These are phyloP conservation scores for Microcebus tavaratra DNA, from an alignment of 2,113 vertebrate genomes.

Conservation along the genomic window DNA sequence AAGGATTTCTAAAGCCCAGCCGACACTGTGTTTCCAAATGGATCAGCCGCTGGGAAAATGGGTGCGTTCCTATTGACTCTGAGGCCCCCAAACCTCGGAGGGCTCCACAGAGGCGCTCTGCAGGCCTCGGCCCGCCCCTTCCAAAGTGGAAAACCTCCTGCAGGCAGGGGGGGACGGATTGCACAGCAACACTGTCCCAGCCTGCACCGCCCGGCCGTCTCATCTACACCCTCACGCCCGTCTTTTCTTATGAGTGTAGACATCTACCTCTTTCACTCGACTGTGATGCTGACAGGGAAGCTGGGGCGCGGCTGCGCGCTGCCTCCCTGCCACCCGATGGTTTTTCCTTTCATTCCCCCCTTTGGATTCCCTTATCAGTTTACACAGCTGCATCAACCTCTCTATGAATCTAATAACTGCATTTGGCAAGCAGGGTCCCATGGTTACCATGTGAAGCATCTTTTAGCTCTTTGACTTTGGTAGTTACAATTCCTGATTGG, in stretches of 20 bases:
- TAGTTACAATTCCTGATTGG: no score
- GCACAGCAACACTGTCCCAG: neutral
- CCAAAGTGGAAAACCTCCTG: neutral
- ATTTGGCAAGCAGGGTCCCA: no score
- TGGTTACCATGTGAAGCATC: no score
- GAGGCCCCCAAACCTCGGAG: neutral
- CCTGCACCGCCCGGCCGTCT: neutral
- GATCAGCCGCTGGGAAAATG: neutral
- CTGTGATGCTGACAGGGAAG: no score
- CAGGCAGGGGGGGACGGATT: accelerated
- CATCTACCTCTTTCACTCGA: neutral
- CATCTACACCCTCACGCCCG: neutral
- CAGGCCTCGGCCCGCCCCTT: neutral
- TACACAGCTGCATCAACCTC: no score
- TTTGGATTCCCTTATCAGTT: no score
- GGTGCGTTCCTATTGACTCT: neutral
- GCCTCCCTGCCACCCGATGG: no score
- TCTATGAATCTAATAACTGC: no score
- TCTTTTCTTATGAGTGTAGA: neutral
- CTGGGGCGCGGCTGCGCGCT: no score
- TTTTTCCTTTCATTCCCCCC: no score
- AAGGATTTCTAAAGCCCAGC: neutral
- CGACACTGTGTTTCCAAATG: neutral
- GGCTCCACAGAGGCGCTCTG: neutral
- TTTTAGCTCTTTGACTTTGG: no score